These are phyloP conservation scores for Ptychodera flava DNA, from an alignment of 35 echinoderm and acorn worm species.

Conservation along the genomic window DNA sequence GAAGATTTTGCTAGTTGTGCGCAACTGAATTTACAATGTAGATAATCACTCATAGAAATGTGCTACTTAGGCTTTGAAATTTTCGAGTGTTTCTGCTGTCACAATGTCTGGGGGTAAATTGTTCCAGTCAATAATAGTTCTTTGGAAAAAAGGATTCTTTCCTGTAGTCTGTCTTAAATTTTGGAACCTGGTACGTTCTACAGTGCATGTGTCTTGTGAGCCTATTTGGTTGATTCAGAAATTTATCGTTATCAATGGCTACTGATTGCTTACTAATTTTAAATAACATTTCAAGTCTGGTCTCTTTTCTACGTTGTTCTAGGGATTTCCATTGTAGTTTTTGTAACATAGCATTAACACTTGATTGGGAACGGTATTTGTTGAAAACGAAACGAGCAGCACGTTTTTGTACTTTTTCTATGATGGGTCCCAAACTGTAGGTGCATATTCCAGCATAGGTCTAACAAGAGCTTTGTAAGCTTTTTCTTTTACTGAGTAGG, in stretches of 20 bases:
- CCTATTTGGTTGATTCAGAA: neutral
- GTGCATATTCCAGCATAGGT: neutral
- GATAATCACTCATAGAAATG: no score
- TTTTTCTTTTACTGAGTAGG: neutral
- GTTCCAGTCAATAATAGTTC: neutral
- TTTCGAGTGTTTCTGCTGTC: neutral
- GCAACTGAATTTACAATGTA: no score
- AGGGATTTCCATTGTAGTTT: slow-evolving; percentile 33
- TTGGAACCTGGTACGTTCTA: neutral
- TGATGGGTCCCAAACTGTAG: neutral
- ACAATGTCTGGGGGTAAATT: neutral
- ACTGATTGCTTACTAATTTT: neutral
- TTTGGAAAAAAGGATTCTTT: neutral
- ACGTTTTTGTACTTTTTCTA: slow-evolving; percentile 28
- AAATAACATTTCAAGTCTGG: slow-evolving; percentile 18
- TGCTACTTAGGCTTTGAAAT: neutral
- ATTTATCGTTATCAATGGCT: neutral
- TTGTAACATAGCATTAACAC: slow-evolving; percentile 21
- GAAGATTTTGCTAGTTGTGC: no score
- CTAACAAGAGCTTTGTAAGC: neutral
- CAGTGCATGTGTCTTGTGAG: neutral
- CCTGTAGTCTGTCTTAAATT: neutral
- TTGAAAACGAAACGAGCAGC: slow-evolving; percentile 9
- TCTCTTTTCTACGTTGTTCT: slow-evolving; percentile 22
- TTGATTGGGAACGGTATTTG: slow-evolving; percentile 8